Evolutionary conservation across 2,113 vertebrate species (phyloP), one percentile per base, ranked within the genome.

Genomic region (Otus sunia): DNA sequence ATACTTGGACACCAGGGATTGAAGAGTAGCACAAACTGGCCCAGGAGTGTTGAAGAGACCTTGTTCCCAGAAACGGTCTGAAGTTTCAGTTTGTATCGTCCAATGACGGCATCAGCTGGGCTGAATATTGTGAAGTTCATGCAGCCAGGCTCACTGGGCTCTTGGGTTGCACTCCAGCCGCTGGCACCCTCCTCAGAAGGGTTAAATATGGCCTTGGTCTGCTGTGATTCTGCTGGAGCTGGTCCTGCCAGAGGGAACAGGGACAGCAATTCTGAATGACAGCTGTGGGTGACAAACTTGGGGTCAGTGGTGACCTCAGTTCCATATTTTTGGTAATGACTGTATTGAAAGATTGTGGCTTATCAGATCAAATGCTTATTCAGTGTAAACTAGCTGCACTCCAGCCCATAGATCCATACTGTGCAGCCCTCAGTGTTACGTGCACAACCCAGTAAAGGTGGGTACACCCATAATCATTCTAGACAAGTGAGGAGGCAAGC

Each of bases 1-100:
- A 8, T 98, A 99, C 98, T 97, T 60, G 95, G 17, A 77, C 98
- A 98, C 98, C 98, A 99, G 76, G 98, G 98, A 76, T 99, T 99
- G 94, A 98, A 99, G 68, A 99, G 98, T 25, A 99, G 74, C 47
- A 97, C 83, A 32, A 98, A 93, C 10, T 91, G 64, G 10, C 95
- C 96, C 67, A 97, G 90, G n/a, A 39, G 23, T 16, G 60, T 80
- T 72, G 94, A 91, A 43, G 73, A 92, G 64, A 87, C 62, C 64
- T 39, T 75, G 2, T 13, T 83, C 36, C 87, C 60, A 15, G 60
- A 86, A 50, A 26, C 37, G 47, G 37, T 43, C n/a, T 52, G 93
- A 14, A 94, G 74, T 4, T 4, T 45, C 92, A 99, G 80, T 9
- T 45, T 88, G 93, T 98, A 99, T 12, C 64, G 39, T 9, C 98